phyloP scores from a whole-genome alignment of 1,140 invertebrate species.

The Bombyx mori region ASM3026992v2 NC_085124.1:10106501-10107000 shows the following conservation, averaged over 20 bases:
- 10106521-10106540: background rate
- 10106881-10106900: no score
- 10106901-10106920: no score
- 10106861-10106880: no score
- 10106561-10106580: background rate
- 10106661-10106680: slow-evolving; percentile 2
- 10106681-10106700: slow-evolving; percentile 4
- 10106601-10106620: no score
- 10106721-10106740: slow-evolving; percentile 5
- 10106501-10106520: background rate
- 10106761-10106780: background rate
- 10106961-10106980: no score
- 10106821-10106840: no score
- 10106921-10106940: no score
- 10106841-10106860: no score
- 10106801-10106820: no score
- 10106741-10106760: slow-evolving; percentile 9
- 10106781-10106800: no score
- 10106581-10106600: background rate
- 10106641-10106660: slow-evolving; percentile 1
- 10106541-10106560: background rate
- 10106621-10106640: background rate
- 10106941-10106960: no score
- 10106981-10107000: no score
- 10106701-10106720: slow-evolving; percentile 7